Evolutionary conservation across 2,888 invertebrate genomes (phyloP).

Genomic region (Timandra comae): DNA sequence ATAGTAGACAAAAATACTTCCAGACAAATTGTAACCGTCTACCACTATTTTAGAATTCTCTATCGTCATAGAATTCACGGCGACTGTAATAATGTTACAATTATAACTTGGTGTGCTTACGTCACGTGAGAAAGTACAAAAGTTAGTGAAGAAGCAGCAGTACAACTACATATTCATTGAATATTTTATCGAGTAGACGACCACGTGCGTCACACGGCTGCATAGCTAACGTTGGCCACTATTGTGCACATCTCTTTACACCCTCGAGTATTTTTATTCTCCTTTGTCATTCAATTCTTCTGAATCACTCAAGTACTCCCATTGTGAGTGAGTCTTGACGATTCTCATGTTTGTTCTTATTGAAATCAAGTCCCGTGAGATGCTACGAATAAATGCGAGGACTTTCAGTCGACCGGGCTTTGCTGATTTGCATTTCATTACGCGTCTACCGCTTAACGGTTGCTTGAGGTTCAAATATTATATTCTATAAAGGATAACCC

Average conservation of each 20-base stretch:
- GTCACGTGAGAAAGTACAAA: background rate
- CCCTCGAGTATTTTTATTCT: conserved; percentile 31
- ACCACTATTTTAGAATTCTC: background rate
- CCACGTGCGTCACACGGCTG: conserved; percentile 12
- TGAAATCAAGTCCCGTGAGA: conserved; percentile 18
- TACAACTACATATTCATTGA: background rate
- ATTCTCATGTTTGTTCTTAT: conserved; percentile 28
- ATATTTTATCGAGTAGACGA: background rate
- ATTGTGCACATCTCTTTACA: conserved; percentile 21
- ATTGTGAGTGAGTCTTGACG: conserved; percentile 28
- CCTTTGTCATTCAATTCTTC: conserved; percentile 50
- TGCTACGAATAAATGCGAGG: conserved; percentile 13
- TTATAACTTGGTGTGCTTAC: background rate
- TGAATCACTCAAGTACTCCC: conserved; percentile 29
- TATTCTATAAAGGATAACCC: too few relatives aligned
- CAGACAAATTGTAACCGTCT: too few relatives aligned
- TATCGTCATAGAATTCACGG: background rate
- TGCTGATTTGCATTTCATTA: conserved; percentile 13
- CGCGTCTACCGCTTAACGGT: background rate
- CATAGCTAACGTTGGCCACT: conserved; percentile 2
- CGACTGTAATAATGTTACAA: background rate
- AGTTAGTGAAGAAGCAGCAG: background rate
- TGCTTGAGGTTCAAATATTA: too few relatives aligned
- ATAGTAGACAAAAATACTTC: too few relatives aligned
- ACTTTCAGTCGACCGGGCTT: conserved; percentile 9